Evolutionary conservation across 2,113 vertebrate species (phyloP).

Genomic region (Sprattus sprattus): DNA sequence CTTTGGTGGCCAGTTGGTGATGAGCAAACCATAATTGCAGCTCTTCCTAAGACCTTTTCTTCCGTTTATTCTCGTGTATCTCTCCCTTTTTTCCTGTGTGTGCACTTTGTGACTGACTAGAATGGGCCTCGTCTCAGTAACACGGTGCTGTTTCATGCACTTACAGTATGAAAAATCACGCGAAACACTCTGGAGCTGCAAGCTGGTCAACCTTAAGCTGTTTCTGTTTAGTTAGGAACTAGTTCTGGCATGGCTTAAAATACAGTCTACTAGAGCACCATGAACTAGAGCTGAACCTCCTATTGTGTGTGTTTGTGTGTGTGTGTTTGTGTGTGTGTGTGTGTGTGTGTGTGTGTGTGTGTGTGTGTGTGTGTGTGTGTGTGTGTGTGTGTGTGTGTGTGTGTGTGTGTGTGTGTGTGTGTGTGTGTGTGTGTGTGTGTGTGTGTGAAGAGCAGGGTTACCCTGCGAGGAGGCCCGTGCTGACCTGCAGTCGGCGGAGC

Average conservation of each 20-base stretch:
- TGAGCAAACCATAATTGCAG: constrained; percentile 53
- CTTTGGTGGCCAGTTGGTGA: constrained; percentile 54
- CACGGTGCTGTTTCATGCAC: neutral
- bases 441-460: constrained; percentile 2
- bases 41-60: constrained; percentile 42
- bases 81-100: neutral
- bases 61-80: constrained; percentile 26
- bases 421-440: neutral
- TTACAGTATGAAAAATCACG: neutral
- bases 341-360: neutral
- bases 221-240: neutral
- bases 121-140: neutral
- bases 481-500: neutral
- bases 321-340: neutral
- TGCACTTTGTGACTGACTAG: neutral
- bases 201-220: neutral
- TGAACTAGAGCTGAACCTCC: neutral
- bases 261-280: neutral
- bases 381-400: neutral
- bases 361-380: neutral
- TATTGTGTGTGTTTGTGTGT: neutral
- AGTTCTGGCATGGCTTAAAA: neutral
- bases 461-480: neutral
- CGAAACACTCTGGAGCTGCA: neutral
- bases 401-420: neutral